Conservation (phyloP, 64 coral and sea anemone genomes). For the Orbicella faveolata region DNA sequence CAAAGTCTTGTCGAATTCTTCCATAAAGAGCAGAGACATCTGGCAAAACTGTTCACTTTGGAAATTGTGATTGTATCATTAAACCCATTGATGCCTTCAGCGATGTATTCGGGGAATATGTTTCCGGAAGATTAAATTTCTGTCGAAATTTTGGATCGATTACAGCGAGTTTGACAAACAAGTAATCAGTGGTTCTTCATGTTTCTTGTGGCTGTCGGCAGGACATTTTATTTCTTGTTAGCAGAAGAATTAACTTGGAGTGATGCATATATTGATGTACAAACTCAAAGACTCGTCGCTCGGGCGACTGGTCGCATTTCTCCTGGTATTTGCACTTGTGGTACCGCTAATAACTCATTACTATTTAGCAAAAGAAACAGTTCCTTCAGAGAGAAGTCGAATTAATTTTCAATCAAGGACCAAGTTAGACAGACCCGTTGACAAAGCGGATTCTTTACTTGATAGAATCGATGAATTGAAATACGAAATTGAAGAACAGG, state of each 20-base stretch:
- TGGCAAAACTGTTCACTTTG: not conserved
- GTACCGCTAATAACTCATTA: slow-evolving; percentile 83
- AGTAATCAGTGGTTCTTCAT: not conserved
- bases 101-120: not conserved
- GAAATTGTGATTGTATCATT: not conserved
- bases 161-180: not conserved
- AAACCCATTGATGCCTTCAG: not conserved
- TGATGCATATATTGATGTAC: slow-evolving; percentile 72
- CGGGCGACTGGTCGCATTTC: slow-evolving; percentile 51
- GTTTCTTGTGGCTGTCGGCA: not conserved
- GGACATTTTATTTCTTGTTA: not conserved
- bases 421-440: slow-evolving; percentile 61
- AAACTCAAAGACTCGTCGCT: slow-evolving; percentile 78
- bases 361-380: slow-evolving; percentile 71
- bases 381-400: not conserved
- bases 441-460: slow-evolving; percentile 27
- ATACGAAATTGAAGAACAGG: slow-evolving; percentile 72
- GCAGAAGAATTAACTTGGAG: not conserved
- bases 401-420: slow-evolving; percentile 52
- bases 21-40: not conserved
- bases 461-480: slow-evolving; percentile 68
- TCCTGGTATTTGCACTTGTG: slow-evolving; percentile 62
- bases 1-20: not conserved
- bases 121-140: slow-evolving; percentile 25
- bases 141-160: not conserved